phyloP scores from a whole-genome alignment of 2,113 vertebrate genomes.

The Hydrolagus affinis region DNA sequence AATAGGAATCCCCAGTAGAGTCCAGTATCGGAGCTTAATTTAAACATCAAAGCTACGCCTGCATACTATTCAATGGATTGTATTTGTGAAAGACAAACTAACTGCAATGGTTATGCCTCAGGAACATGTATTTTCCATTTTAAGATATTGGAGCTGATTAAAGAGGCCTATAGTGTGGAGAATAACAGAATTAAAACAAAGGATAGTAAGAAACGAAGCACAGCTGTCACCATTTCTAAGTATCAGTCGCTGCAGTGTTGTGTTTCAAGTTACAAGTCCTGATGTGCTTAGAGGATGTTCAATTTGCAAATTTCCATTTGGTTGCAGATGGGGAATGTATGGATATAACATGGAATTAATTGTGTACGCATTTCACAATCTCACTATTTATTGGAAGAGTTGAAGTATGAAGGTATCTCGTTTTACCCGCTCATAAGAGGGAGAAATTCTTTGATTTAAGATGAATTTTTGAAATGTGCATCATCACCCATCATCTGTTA shows the following conservation, averaged over 20 bases:
- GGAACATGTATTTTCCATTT: neutral
- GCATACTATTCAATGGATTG: neutral
- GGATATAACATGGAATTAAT: neutral
- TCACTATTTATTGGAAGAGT: neutral
- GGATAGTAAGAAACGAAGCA: neutral
- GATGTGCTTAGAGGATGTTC: neutral
- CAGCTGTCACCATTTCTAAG: neutral
- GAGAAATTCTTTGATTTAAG: neutral
- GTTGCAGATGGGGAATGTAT: neutral
- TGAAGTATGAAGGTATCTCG: neutral
- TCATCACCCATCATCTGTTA: neutral
- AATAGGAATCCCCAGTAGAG: neutral
- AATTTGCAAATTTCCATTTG: neutral
- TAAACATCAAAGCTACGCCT: neutral
- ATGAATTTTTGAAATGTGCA: neutral
- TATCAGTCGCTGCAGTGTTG: neutral
- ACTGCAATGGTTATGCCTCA: neutral
- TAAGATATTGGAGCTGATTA: neutral
- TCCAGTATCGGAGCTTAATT: neutral
- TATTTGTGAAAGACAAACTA: neutral
- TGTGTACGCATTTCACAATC: neutral
- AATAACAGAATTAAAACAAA: neutral
- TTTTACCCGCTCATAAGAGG: neutral
- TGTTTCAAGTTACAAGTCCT: neutral
- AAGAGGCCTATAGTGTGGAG: neutral